Evolutionary conservation across 2,888 invertebrate species (phyloP).

Genomic region (Drosophila anceps): DNA sequence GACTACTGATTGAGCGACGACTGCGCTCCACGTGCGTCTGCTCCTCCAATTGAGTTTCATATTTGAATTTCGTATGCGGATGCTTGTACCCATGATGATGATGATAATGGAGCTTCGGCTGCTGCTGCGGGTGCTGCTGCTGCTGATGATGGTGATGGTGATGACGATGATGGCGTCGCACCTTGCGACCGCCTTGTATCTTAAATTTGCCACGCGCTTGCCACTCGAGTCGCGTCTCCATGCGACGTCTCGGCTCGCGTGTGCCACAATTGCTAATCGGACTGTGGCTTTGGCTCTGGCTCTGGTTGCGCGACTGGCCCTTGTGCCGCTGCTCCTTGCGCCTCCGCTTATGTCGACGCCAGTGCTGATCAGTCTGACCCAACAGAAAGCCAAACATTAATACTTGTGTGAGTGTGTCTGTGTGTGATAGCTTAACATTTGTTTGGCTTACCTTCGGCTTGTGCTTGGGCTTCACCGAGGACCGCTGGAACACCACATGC

Average conservation of each 20-base stretch:
- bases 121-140: slow-evolving; percentile 45
- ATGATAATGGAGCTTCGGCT: slow-evolving; percentile 19
- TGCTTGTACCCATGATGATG: slow-evolving; percentile 21
- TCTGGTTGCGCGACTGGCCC: slow-evolving; percentile 64
- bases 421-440: not conserved
- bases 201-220: slow-evolving; percentile 86
- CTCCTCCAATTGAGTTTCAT: slow-evolving; percentile 47
- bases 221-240: slow-evolving; percentile 88
- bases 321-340: slow-evolving; percentile 50
- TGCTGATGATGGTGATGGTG: slow-evolving; percentile 64
- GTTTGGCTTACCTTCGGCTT: slow-evolving; percentile 64
- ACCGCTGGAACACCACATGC: slow-evolving; percentile 89
- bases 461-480: slow-evolving; percentile 86
- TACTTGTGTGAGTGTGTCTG: not conserved
- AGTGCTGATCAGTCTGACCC: slow-evolving; percentile 36
- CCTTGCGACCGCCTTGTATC: slow-evolving; percentile 85
- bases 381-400: not conserved
- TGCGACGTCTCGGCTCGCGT: slow-evolving; percentile 86
- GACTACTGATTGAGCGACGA: slow-evolving; percentile 90
- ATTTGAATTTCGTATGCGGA: slow-evolving; percentile 64
- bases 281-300: slow-evolving; percentile 81
- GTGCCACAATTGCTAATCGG: slow-evolving; percentile 87
- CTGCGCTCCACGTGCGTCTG: slow-evolving; percentile 65
- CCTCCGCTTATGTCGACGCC: slow-evolving; percentile 54
- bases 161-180: slow-evolving; percentile 82